Conservation (phyloP, 2,797 vertebrate genomes). For the Ammospiza maritima region DNA sequence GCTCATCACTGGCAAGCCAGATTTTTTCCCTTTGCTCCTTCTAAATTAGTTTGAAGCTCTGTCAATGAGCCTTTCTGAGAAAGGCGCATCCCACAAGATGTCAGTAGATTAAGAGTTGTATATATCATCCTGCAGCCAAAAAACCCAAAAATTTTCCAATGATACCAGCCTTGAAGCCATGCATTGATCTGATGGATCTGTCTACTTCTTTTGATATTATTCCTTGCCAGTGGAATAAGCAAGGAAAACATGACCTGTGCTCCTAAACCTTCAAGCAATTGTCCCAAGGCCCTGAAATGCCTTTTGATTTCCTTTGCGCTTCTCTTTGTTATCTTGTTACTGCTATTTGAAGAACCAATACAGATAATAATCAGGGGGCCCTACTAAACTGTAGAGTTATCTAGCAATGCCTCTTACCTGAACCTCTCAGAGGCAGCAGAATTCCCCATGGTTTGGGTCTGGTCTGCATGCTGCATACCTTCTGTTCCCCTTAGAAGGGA, state of each 20-base stretch:
- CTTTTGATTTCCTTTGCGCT: background rate
- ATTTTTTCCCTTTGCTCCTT: background rate
- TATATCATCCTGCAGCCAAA: background rate
- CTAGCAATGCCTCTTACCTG: background rate
- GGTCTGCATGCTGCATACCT: background rate
- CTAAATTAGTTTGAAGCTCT: background rate
- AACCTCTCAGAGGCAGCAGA: background rate
- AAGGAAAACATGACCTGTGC: background rate
- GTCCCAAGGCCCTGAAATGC: background rate
- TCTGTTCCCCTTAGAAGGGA: background rate
- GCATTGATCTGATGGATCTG: background rate
- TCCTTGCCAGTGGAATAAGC: background rate
- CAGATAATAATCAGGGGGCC: background rate
- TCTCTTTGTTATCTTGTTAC: background rate
- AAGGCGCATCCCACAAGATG: background rate
- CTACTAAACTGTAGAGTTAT: background rate
- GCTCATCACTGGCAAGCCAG: background rate
- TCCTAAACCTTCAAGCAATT: background rate
- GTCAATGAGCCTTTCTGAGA: background rate
- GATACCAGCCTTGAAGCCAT: background rate
- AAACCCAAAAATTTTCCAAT: background rate
- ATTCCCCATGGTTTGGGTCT: background rate
- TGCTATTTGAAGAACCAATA: background rate
- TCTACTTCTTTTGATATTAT: background rate
- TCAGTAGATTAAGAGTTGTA: background rate